Evolutionary conservation across 2,797 vertebrate genomes (phyloP).

Genomic region (Falco biarmicus): DNA sequence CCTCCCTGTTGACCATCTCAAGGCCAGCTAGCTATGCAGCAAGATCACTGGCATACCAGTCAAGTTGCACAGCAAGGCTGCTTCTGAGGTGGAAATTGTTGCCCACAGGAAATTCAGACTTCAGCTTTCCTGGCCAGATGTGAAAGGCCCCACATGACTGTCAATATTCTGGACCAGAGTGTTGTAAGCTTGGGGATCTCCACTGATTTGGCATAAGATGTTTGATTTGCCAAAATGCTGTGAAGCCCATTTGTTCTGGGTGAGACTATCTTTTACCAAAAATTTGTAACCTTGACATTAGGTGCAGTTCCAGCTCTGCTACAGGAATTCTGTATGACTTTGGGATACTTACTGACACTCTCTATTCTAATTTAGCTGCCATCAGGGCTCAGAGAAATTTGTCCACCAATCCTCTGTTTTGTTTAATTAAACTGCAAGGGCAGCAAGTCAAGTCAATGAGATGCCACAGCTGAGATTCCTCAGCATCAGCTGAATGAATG

Average conservation of each 20-base stretch:
- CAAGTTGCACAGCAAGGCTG: not conserved
- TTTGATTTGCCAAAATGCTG: not conserved
- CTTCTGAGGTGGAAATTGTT: not conserved
- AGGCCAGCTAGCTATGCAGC: not conserved
- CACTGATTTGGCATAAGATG: not conserved
- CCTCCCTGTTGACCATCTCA: not conserved
- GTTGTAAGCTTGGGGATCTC: not conserved
- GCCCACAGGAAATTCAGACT: not conserved
- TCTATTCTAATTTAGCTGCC: not conserved
- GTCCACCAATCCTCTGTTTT: not conserved
- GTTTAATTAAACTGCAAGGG: not conserved
- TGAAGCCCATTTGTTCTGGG: not conserved
- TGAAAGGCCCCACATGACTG: not conserved
- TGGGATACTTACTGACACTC: not conserved
- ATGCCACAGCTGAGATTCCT: not conserved
- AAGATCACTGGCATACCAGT: not conserved
- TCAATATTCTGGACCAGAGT: not conserved
- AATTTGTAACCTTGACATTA: not conserved
- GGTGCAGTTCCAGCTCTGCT: not conserved
- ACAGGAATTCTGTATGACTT: not conserved
- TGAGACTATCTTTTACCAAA: not conserved
- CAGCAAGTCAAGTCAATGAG: not conserved
- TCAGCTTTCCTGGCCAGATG: not conserved
- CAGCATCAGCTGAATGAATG: not conserved
- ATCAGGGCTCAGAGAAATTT: not conserved